Conservation (phyloP, 1,140 invertebrate genomes). For the Thrips palmi region DNA sequence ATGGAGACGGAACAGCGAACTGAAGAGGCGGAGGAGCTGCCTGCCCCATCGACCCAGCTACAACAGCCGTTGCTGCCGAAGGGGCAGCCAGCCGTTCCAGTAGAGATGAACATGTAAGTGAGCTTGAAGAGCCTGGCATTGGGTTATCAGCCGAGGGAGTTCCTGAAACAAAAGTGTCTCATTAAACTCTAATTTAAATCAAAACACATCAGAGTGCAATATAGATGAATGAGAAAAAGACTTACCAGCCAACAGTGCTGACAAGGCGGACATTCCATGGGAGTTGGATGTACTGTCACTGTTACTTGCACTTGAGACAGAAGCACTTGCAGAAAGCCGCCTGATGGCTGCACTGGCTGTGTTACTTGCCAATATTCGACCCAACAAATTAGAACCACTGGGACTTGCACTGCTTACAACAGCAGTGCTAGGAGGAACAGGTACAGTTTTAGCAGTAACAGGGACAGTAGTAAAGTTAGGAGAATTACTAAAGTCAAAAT, state of each 20-base stretch:
- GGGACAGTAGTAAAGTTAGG: background rate
- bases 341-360: background rate
- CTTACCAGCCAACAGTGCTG: slow-evolving; percentile 29
- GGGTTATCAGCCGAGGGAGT: slow-evolving; percentile 39
- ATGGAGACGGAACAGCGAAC: background rate
- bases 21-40: slow-evolving; percentile 3
- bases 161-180: slow-evolving; percentile 22
- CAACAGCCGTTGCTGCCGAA: slow-evolving; percentile 8
- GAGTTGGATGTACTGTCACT: slow-evolving; percentile 25
- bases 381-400: too few species aligned
- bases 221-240: background rate
- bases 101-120: slow-evolving; percentile 26
- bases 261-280: slow-evolving; percentile 26
- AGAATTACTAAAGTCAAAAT: background rate
- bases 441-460: background rate
- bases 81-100: slow-evolving; percentile 34
- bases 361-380: background rate
- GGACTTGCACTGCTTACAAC: too few species aligned
- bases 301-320: slow-evolving; percentile 14
- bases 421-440: too few species aligned
- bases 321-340: background rate
- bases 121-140: slow-evolving; percentile 29
- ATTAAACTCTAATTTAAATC: slow-evolving; percentile 17
- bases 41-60: too few species aligned
- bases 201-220: background rate